Base-by-base conservation (phyloP, 2,888 invertebrate species). In the Aphodius sticticus region DNA sequence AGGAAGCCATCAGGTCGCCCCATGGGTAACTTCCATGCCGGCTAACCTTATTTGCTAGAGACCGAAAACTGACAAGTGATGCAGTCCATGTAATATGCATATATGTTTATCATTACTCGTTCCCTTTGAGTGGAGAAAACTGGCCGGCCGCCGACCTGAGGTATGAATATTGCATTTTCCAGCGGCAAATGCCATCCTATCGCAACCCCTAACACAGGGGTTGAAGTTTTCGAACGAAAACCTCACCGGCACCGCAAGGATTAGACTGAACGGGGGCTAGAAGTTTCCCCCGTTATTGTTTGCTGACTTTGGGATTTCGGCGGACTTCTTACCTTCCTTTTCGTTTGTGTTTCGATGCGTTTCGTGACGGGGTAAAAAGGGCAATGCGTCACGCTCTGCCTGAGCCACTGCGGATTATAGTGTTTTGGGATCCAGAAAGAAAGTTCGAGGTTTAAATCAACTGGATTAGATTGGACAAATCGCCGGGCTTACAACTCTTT, bases 11-110 rank as follows among this genome's bases (percentile, higher is more conserved):
- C 53, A 53, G 53, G 53, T 12, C 12, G 7, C 12, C 53, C 53
- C 53, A 53, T 53, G 53, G 53, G 53, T 53, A 53, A 53, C 53
- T 53, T 53, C 53, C 53, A 53, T 53, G 53, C 53, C 53, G 53
- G 9, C 53, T 53, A 53, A 53, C 53, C 53, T 53, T 53, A 53
- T 53, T 53, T 53, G 53, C 53, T 53, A 7, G 7, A 53, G 53
- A 53, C 70, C 70, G 70, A 70, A 70, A 70, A 70, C 70, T 26
- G 70, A 70, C 70, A 26, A 70, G 70, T 26, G 70, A 70, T 70
- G 70, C 70, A 26, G 26, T 70, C 16, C 70, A 15, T 26, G 70
- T 70, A 70, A 70, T 70, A 70, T 70, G 70, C 70, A 70, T 70
- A 70, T 26, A 70, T 70, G 70, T 70, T 70, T 70, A 16, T 70